Evolutionary conservation across 2,797 vertebrate genomes (phyloP).

Genomic region (Sorex maritimensis): DNA sequence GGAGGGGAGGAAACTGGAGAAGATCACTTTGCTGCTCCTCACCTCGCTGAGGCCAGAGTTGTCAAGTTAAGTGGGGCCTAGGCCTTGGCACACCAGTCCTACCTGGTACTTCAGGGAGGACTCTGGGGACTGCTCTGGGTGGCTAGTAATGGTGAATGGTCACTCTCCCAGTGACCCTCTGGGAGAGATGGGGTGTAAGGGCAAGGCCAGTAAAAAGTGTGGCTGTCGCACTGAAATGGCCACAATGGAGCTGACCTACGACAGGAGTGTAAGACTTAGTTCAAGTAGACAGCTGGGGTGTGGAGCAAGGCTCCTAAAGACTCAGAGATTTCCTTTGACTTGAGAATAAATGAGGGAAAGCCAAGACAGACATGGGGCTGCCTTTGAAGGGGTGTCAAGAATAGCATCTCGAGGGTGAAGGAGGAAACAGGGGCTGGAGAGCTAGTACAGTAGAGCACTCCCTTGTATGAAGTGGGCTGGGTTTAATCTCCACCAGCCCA

Average conservation of each 20-base stretch:
- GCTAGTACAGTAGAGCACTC: no score
- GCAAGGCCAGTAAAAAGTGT: background rate
- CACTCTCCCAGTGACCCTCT: background rate
- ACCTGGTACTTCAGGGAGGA: background rate
- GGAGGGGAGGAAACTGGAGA: conserved; percentile 33
- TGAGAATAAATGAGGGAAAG: background rate
- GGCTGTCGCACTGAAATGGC: background rate
- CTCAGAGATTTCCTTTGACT: background rate
- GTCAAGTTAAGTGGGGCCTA: background rate
- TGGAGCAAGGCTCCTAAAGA: background rate
- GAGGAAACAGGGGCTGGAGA: background rate
- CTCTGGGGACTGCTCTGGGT: background rate
- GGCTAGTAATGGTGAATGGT: background rate
- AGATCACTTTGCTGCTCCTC: conserved; percentile 36
- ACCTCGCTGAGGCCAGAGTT: background rate
- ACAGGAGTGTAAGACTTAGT: no score
- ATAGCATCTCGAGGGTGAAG: background rate
- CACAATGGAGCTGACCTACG: background rate
- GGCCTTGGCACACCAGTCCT: background rate
- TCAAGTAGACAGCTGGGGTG: background rate
- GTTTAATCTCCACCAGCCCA: no score
- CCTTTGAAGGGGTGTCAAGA: background rate
- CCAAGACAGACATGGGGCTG: background rate
- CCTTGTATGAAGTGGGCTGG: no score
- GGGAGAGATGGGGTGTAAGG: conserved; percentile 25